A percentile compares a stretch with the other conserved stretches of the same genome.
Conservation (phyloP, 2,113 vertebrate genomes). For the Lota lota region DNA sequence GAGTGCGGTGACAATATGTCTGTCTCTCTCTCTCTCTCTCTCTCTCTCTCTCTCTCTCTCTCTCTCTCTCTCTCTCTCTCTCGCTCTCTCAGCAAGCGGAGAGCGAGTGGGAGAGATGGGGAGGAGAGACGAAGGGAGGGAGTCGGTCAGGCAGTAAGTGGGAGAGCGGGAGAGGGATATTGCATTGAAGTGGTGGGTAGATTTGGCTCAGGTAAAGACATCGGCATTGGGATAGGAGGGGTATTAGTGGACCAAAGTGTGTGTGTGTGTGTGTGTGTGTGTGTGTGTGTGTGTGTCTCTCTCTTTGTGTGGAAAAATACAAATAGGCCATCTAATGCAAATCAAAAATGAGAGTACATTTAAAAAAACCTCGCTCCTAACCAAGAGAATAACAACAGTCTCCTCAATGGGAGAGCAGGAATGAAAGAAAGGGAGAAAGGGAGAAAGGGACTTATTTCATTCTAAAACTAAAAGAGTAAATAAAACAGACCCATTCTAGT, state of each 20-base stretch:
- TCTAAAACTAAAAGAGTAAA: background rate
- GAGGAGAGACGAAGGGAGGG: constrained; percentile 4
- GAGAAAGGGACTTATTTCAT: background rate
- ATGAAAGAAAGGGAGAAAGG: background rate
- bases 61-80: background rate
- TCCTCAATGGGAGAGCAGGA: background rate
- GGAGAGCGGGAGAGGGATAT: constrained; percentile 3
- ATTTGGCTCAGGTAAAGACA: background rate
- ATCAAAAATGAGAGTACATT: background rate
- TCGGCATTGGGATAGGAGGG: background rate
- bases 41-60: background rate
- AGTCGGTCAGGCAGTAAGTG: background rate
- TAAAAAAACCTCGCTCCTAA: no score
- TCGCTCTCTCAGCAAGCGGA: background rate
- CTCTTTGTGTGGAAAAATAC: no score
- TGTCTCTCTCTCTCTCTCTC: background rate
- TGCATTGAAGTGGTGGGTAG: constrained; percentile 1
- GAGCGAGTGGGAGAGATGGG: constrained; percentile 5
- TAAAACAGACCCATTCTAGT: background rate
- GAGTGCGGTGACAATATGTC: background rate
- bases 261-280: no score
- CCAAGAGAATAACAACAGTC: background rate
- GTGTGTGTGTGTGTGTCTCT: no score
- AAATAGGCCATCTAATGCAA: background rate
- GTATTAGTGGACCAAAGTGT: no score